These are phyloP conservation scores for Sipunculus nudus DNA, from an alignment of 2,888 invertebrate species.

Conservation along the genomic window DNA sequence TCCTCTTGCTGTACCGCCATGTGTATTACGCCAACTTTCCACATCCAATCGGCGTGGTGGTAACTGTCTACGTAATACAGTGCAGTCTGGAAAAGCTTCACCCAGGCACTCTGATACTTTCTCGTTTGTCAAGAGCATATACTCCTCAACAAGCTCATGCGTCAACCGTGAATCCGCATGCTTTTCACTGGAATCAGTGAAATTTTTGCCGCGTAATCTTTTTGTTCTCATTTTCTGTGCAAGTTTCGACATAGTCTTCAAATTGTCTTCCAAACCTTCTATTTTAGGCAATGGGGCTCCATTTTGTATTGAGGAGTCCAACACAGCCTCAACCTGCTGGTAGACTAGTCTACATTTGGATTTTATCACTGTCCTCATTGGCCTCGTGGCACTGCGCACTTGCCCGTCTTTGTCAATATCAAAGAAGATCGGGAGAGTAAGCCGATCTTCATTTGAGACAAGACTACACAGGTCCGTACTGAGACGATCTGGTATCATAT, in stretches of 20 bases:
- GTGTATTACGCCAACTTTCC: constrained; percentile 5
- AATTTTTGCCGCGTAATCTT: too few species aligned
- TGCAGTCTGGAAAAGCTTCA: background rate
- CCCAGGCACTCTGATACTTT: background rate
- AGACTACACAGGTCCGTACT: constrained; percentile 27
- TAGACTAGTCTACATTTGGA: constrained; percentile 74
- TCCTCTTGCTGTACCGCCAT: background rate
- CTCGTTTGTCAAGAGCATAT: constrained; percentile 13
- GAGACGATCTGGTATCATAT: constrained; percentile 29
- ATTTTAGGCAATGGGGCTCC: background rate
- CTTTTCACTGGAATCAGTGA: too few species aligned
- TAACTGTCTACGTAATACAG: background rate
- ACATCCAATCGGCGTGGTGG: constrained; percentile 1
- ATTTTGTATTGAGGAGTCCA: background rate
- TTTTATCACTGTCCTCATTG: background rate
- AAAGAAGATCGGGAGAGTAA: constrained; percentile 27
- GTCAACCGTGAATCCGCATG: constrained; percentile 1
- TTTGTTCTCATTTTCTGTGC: too few species aligned
- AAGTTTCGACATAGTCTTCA: too few species aligned
- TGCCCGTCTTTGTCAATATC: constrained; percentile 74
- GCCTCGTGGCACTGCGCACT: constrained; percentile 70
- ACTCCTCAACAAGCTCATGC: constrained; percentile 15
- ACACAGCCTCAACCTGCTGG: constrained; percentile 75
- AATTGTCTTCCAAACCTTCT: too few species aligned
- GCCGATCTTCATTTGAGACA: constrained; percentile 17